Base-by-base conservation (phyloP, 2,113 vertebrate species). In the Pipa parva region DNA sequence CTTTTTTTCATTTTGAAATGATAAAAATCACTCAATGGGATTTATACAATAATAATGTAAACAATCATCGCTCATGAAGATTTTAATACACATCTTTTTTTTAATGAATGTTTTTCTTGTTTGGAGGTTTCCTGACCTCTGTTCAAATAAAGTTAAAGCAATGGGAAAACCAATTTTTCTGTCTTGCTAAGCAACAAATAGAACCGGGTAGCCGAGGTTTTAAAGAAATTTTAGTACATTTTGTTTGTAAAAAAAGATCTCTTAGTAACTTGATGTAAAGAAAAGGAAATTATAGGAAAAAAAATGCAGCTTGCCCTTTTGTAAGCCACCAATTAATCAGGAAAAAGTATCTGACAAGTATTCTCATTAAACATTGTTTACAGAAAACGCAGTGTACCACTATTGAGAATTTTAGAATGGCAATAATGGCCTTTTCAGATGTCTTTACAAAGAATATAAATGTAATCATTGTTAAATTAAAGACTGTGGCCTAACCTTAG, bases 391-490 rank as follows among this genome's bases (percentile, higher is more conserved):
- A 61, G 48, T 54, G 33, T 45, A 33, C 48, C 39, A 37, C 46
- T 69, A 61, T 45, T 61, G 66, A 69, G 66, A 50, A 20, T 28
- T 39, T 45, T 45, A 54, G 37, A 69, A 69, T 61, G 58, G 50
- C 33, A 54, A 69, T 69, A 69, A 61, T 61, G 49, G 57, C 9
- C 66, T 61, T 69, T 69, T 69, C 66, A 61, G 49, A 54, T 61
- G 46, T 54, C 57, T 61, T 26, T 61, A 69, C 57, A 69, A 69
- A 61, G 57, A 61, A 69, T 61, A 69, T 61, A 69, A 69, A 54
- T 69, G 66, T 61, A 61, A 69, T 69, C 58, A 69, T 69, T 69
- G 66, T 69, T 69, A 36, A 52, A 50, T 69, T 60, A n/a, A n/a
- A 31, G 31, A 61, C 45, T 21, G 48, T 61, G 57, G 39, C 58